A percentile compares a stretch with the other conserved stretches of the same genome.
phyloP scores from a whole-genome alignment of 2,113 vertebrate species.

The Vireo altiloquus region DNA sequence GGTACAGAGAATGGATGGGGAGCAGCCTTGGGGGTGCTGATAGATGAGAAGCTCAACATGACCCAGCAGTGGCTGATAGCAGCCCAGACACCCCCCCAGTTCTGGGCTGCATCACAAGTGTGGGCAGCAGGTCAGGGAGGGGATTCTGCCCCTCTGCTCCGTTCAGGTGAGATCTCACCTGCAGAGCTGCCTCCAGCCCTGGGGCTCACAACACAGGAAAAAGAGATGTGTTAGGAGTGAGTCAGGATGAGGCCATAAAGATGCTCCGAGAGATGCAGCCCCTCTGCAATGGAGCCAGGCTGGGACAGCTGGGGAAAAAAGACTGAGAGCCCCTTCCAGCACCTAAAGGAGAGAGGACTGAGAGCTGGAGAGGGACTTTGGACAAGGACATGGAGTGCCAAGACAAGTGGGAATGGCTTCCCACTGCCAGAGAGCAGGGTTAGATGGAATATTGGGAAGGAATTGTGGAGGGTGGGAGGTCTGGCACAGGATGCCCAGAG shows the following conservation, averaged over 20 bases:
- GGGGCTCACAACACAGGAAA: neutral
- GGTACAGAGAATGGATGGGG: neutral
- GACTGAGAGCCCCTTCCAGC: neutral
- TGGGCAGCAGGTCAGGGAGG: neutral
- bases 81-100: neutral
- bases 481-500: neutral
- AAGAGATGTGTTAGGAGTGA: neutral
- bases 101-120: neutral
- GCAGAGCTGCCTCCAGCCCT: neutral
- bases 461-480: neutral
- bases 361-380: neutral
- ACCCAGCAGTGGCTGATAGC: neutral
- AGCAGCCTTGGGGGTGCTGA: neutral
- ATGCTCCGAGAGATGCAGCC: rapidly evolving
- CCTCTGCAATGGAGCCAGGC: neutral
- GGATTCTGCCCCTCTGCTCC: neutral
- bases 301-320: neutral
- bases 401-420: neutral
- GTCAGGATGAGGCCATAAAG: neutral
- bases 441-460: neutral
- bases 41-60: neutral
- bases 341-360: too few species aligned
- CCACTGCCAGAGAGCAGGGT: neutral
- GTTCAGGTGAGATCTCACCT: neutral
- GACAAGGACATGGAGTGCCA: neutral